These are phyloP conservation scores for Nysson spinosus DNA, from an alignment of 2,888 invertebrate species.

Conservation along the genomic window DNA sequence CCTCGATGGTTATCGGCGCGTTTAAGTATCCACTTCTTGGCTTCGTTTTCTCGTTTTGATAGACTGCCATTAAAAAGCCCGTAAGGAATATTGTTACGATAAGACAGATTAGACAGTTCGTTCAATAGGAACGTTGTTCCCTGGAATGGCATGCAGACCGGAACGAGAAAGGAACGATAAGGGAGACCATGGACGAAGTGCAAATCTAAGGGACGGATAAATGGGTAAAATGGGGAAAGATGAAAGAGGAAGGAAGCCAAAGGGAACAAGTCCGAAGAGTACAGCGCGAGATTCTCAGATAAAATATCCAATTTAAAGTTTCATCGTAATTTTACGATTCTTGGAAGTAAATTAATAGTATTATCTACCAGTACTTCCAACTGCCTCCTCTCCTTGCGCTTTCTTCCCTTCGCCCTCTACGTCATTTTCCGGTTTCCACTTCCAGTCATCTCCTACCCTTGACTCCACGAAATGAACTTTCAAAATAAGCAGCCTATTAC, in stretches of 20 bases:
- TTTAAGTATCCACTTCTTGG: slow-evolving; percentile 26
- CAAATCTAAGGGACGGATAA: slow-evolving; percentile 31
- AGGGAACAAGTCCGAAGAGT: slow-evolving; percentile 30
- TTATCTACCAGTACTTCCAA: slow-evolving; percentile 63
- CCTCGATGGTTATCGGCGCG: slow-evolving; percentile 12
- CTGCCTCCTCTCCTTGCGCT: slow-evolving; percentile 3
- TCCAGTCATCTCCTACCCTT: slow-evolving; percentile 16
- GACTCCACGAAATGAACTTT: slow-evolving; percentile 59
- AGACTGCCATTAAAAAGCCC: slow-evolving; percentile 40
- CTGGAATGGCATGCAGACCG: slow-evolving; percentile 45
- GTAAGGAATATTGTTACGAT: slow-evolving; percentile 46
- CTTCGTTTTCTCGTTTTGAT: slow-evolving; percentile 24
- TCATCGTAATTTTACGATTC: slow-evolving; percentile 76
- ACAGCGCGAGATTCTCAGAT: slow-evolving; percentile 65
- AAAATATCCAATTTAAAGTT: slow-evolving; percentile 75
- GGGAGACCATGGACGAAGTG: slow-evolving; percentile 1
- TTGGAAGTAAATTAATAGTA: slow-evolving; percentile 75
- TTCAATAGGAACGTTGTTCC: slow-evolving; percentile 56
- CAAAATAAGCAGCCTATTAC: slow-evolving; percentile 73
- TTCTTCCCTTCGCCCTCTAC: slow-evolving; percentile 2
- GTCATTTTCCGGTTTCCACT: slow-evolving; percentile 25
- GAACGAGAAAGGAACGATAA: slow-evolving; percentile 12
- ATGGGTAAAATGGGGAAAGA: slow-evolving; percentile 15
- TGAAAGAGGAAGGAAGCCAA: slow-evolving; percentile 14
- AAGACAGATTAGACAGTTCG: slow-evolving; percentile 54